These are phyloP conservation scores for Hydroisotoma schaefferi DNA, from an alignment of 2,888 invertebrate species.

Conservation along the genomic window DNA sequence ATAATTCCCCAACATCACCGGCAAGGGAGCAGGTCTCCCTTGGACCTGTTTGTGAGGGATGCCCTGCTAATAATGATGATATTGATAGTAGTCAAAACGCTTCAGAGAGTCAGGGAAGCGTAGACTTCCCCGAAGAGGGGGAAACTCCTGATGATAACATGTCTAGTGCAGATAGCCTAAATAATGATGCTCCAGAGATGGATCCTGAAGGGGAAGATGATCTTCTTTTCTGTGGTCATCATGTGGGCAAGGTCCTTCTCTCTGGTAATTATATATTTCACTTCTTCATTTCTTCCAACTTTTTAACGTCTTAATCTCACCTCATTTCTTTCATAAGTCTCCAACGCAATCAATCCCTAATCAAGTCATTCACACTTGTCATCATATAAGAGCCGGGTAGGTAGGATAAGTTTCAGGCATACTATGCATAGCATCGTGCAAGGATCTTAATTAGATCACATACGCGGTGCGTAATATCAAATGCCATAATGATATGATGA, in stretches of 20 bases:
- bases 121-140: neutral
- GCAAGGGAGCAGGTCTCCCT: neutral
- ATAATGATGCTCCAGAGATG: neutral
- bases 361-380: too few species aligned
- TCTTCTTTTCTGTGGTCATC: constrained; percentile 29
- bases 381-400: too few species aligned
- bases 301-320: too few species aligned
- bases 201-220: constrained; percentile 5
- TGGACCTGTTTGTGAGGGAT: neutral
- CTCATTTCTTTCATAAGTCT: neutral
- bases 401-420: too few species aligned
- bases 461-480: too few species aligned
- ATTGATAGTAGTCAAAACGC: neutral
- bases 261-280: constrained; percentile 20
- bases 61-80: neutral
- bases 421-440: too few species aligned
- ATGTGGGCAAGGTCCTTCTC: constrained; percentile 29
- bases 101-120: neutral
- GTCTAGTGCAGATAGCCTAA: neutral
- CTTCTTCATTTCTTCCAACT: neutral
- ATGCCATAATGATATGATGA: too few species aligned
- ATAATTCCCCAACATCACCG: too few species aligned
- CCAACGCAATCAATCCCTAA: too few species aligned
- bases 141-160: neutral
- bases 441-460: too few species aligned